Evolutionary conservation across 1,140 invertebrate genomes (phyloP), one percentile per base, ranked within the genome.

Genomic region (Drosophila arawakana): DNA sequence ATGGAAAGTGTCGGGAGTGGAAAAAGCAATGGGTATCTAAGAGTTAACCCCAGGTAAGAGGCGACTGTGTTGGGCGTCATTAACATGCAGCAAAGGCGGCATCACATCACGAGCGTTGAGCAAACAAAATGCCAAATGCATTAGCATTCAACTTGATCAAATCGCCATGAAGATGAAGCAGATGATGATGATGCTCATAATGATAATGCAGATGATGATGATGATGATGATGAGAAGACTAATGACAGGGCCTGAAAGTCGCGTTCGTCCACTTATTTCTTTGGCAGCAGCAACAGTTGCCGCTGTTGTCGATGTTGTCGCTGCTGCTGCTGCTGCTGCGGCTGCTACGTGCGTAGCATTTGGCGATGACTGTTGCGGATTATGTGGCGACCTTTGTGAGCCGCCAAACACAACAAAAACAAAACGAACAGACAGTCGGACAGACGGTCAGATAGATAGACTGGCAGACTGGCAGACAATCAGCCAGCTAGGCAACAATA

Each of bases 91-190:
- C 15, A 59, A 57, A 57, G 54, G 35, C 25, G 46, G 52, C 43
- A 65, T 46, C 62, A 54, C 52, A 44, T 41, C 54, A 59, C 63
- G 63, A 60, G 77, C 79, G 68, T 70, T 80, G 73, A 77, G 77
- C 81, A 85, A 84, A 84, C 81, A 83, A 68, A 73, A 68, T 69
- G 65, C 65, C 65, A 73, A 69, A 73, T 73, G 71, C 71, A 73
- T 73, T 60, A 69, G 57, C 57, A 69, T 73, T 69, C 67, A 61
- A 49, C 71, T 52, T 41, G 57, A 69, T 73, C 71, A 73, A 73
- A 60, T 60, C 55, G 25, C 34, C 11, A 66, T 37, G 62, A 50
- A 50, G 13, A 67, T 46, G 10, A 62, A 18, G 44, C 34, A 37
- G 18, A n/a, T 43, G n/a, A 41, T 55, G 35, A 30, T 18, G 25